Evolutionary conservation across 1,140 invertebrate species (phyloP), one percentile per base, ranked within the genome.

Genomic region (Stenopsyche tienmushanensis): DNA sequence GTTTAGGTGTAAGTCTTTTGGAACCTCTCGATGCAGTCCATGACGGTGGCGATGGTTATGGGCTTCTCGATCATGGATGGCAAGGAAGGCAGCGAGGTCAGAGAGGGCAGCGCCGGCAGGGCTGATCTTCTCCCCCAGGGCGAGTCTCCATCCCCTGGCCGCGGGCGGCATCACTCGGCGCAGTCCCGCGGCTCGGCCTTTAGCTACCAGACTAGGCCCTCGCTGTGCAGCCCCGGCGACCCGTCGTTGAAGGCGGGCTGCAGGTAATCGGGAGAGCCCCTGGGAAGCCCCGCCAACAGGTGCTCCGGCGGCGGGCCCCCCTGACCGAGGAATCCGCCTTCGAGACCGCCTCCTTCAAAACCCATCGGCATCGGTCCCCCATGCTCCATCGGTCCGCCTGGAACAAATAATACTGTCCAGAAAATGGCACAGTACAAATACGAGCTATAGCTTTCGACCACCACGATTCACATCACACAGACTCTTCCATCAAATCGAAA

Each of bases 131-230:
- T 72, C 73, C 60, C 71, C 72, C 69, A 76, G 76, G 75, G 73
- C 74, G 75, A 77, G 75, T 50, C 65, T n/a, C n/a, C n/a, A n/a
- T n/a, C n/a, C 57, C 49, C 42, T 21, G 77, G 78, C 69, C 62
- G 69, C 77, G 62, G 64, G 54, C 57, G 50, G 77, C 80, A 80
- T 81, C 80, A 81, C 74, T 81, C 80, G 78, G 80, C 76, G 78
- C 72, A 81, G 76, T 81, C 80, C 65, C 80, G 78, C 80, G 80
- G 80, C 80, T 81, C 80, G 73, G 80, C 78, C 78, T 81, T 81
- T 75, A 81, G 80, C 80, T 81, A 80, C 80, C 80, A 81, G 53
- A 81, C 80, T 68, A 81, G 73, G 25, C 78, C 80, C 74, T 81
- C 80, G 54, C 76, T 78, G 55, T 81, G 80, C 47, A 80, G 70